Evolutionary conservation across 2,797 vertebrate genomes (phyloP), one percentile per base, ranked within the genome.

Genomic region (Siniperca obscura): DNA sequence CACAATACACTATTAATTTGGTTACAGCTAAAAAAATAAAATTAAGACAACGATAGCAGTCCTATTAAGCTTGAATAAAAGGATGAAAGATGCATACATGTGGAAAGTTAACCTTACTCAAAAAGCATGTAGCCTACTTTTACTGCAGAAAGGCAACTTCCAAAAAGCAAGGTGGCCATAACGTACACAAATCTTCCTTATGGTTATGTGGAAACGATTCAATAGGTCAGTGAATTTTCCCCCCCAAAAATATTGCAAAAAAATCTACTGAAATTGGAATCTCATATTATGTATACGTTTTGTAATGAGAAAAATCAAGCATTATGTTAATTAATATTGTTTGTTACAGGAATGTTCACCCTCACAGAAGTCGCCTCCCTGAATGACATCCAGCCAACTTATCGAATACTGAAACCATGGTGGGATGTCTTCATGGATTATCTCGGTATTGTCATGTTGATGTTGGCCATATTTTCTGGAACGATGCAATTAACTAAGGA

Each of bases 341-440:
- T 78, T 94, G 70, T 95, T 95, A 64, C 91, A 99, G 98, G 97
- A 96, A 99, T 99, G 98, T 99, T 99, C 94, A 98, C 98, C 95
- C 98, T 99, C 93, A 98, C 98, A 78, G 98, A 99, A 97, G 98
- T 99, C 95, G 98, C 98, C 91, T 98, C 98, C 38, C 96, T 99
- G 91, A 99, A 97, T 95, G 98, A 99, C 94, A 98, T 99, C 91
- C 98, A 99, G 93, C 98, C 98, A 82, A 99, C 98, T 22, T 99
- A 99, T 86, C 97, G 98, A 56, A 99, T 99, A 87, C 95, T 99
- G 94, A 99, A 99, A 94, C 98, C 98, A 98, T 99, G 98, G 98
- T 99, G 98, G 98, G 98, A 99, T 80, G 98, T 99, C 64, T 99
- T 99, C 93, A 99, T 99, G 98, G 98, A 99, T 95, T 99, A 99